Base-by-base conservation (phyloP, 2,888 invertebrate genomes). In the Scaptomyza cyrtandrae region DNA sequence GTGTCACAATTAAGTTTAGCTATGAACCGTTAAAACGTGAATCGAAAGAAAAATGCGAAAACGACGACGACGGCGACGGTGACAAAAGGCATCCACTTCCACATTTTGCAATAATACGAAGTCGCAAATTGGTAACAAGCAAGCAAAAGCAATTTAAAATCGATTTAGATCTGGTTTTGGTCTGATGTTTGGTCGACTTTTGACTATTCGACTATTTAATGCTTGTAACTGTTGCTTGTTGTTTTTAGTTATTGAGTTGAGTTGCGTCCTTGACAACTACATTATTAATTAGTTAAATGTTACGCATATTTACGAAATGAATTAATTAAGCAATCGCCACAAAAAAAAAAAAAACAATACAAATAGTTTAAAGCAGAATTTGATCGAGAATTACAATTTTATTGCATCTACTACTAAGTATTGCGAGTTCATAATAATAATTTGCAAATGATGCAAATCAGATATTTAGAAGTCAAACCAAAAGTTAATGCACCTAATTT, bases 71-170 rank as follows among this genome's bases (percentile, higher is more conserved):
- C 35, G 53, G 41, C 68, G 55, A 73, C 68, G 39, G 14, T 14
- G 37, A 37, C 39, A 39, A 41, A 78, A 64, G 58, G 48, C 61
- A 33, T 37, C 44, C 41, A 75, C 78, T 75, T 75, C 74, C 74
- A 75, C 78, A 59, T 75, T 78, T 78, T 59, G 74, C 74, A 74
- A 74, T 61, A 77, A 77, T 58, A 46, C 48, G 6, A 39, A 56
- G 19, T 66, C 1, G 53, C 60, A 9, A 74, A 65, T 59, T 70
- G 75, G 52, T 48, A 69, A 53, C 73, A 60, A 45, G 24, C n/a
- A 57, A 73, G 24, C n/a, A 57, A 73, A 69, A 50, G 68, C 63
- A 79, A 78, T 78, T 79, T 75, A 72, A 78, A 78, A 79, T 67
- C 78, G 65, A 78, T 78, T 78, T 79, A 27, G 69, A 66, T 72